Base-by-base conservation (phyloP, 2,113 vertebrate species). In the Rynchops niger region DNA sequence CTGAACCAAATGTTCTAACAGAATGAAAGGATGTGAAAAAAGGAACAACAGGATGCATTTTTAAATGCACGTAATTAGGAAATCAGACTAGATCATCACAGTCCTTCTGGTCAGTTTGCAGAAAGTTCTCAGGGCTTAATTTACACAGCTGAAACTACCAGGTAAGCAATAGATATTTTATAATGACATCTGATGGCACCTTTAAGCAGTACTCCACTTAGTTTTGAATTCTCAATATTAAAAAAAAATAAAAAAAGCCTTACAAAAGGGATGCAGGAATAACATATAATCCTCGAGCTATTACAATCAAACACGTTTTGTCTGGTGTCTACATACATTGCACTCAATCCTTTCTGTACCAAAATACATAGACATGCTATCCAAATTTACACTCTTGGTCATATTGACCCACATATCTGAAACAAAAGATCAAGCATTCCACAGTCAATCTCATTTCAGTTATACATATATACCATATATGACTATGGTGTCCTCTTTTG, bases 121-220 rank as follows among this genome's bases (percentile, higher is more conserved):
- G 50, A 59, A 78, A 78, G 66, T 79, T 93, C 38, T 79, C 53
- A 67, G 58, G 61, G 42, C 18, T 89, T 86, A 86, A 52, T 82
- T 87, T 82, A 65, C 0, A 0, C 20, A 45, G 55, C 27, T 89
- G 62, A 93, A 93, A 85, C 45, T 65, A 69, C 56, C 0, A 0
- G 6, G 34, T 71, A 23, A 92, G 43, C 32, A 77, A 73, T 23
- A 63, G 15, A 63, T n/a, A 38, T 58, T 45, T 86, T 86, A 26
- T 45, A 82, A 71, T 36, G 11, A 72, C 38, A 76, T 62, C 23
- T 52, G 47, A 86, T 7, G 81, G 30, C 12, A 93, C 55, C 42
- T 87, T 86, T 83, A 94, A 86, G 47, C 38, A 74, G 30, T 12
- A 55, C 4, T 74, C 9, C 66, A 70, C 27, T 13, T 76, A 18